These are phyloP conservation scores for Orycteropus afer DNA, from an alignment of 2,113 vertebrate species.

Conservation along the genomic window DNA sequence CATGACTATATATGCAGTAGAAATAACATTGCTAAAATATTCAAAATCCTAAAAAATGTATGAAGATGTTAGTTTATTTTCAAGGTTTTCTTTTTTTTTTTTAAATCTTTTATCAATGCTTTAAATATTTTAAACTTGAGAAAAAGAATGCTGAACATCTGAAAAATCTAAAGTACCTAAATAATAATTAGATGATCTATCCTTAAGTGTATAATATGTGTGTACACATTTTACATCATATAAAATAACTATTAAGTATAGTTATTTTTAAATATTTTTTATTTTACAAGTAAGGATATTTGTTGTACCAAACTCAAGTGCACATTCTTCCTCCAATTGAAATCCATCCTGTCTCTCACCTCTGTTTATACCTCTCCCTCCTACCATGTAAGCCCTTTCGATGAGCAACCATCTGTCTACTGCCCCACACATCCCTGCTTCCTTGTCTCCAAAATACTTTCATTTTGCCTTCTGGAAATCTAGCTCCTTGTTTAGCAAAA, in stretches of 20 bases:
- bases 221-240: neutral
- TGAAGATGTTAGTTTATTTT: neutral
- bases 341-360: neutral
- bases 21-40: slow-evolving; percentile 3
- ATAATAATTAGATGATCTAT: neutral
- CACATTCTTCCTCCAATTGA: neutral
- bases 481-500: neutral
- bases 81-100: neutral
- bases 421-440: fast-evolving
- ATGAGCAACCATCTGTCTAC: neutral
- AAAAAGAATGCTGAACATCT: neutral
- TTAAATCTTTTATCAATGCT: neutral
- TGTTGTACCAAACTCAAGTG: neutral
- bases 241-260: neutral
- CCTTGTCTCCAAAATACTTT: neutral
- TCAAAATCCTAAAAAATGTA: neutral
- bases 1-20: slow-evolving; percentile 23
- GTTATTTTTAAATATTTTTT: neutral
- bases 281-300: neutral
- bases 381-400: neutral
- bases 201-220: neutral
- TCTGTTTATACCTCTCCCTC: fast-evolving
- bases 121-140: neutral
- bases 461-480: neutral
- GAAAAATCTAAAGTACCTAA: neutral